Base-by-base conservation (phyloP, 2,888 invertebrate species). In the Ganaspis brasiliensis region DNA sequence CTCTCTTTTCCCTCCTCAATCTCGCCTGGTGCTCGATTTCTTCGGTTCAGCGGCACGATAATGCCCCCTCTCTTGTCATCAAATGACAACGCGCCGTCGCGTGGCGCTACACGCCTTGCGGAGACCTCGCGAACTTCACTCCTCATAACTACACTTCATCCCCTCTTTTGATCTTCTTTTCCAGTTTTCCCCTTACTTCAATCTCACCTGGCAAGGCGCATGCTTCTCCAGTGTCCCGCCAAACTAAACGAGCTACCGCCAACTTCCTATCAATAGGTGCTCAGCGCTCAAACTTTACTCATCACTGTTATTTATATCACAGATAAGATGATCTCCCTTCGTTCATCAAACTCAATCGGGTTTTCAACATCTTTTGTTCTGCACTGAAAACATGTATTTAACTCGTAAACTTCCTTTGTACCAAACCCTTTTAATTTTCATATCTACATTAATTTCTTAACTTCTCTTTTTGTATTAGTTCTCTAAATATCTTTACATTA, bases 101-200 rank as follows among this genome's bases (percentile, higher is more conserved):
- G 89, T 90, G 90, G 89, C 91, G 91, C 91, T 89, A 84, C 87
- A 84, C 81, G 79, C 49, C 82, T 74, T 55, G 84, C 89, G 91
- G 91, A 91, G 90, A 91, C 91, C 91, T 90, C 91, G 91, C 87
- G 89, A 91, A 92, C 89, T 84, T 83, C 73, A 75, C 79, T 77
- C 77, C 75, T 82, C 76, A 80, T 80, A 79, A 80, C 82, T 74
- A 70, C 35, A 37, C n/a, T 61, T 67, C 45, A 75, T 83, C 79
- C 82, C 76, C 81, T 75, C 76, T 80, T 72, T 55, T 40, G 74
- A 72, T 52, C 52, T 67, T 26, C 26, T 67, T 45, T 24, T 26
- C 45, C 14, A 67, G 24, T 67, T 10, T 71, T 70, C 73, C 76
- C 81, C 79, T 71, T 72, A 26, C 56, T 55, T 12, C 10, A 72